Conservation (phyloP, 2,113 vertebrate species). For the Verasper variegatus region DNA sequence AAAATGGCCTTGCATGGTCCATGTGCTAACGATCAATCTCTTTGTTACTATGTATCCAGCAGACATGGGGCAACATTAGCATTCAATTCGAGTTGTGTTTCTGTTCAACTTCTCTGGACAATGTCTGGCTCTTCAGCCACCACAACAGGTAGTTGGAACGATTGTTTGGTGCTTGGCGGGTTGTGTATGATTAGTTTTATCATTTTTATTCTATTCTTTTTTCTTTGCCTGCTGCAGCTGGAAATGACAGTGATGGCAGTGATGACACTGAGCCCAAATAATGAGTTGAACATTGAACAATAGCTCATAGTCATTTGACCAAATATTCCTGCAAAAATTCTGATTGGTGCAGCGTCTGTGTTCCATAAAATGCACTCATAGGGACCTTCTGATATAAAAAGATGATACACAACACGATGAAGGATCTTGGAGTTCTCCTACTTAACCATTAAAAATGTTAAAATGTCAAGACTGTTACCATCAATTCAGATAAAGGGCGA, state of each 20-base stretch:
- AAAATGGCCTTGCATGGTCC: background rate
- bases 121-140: no score
- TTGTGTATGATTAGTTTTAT: no score
- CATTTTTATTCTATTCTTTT: no score
- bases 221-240: background rate
- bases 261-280: background rate
- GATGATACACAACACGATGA: background rate
- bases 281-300: background rate
- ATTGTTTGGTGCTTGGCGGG: no score
- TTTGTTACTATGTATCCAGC: background rate
- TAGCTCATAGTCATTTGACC: background rate
- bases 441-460: conserved; percentile 17
- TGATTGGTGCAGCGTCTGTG: no score
- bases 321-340: background rate
- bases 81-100: background rate
- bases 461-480: conserved; percentile 44
- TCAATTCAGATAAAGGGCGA: conserved; percentile 43
- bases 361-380: background rate
- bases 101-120: background rate
- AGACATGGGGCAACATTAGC: background rate
- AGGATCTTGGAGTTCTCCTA: background rate
- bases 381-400: background rate
- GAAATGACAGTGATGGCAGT: background rate
- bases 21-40: background rate
- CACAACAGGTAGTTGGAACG: no score